phyloP scores from a whole-genome alignment of 1,140 invertebrate genomes.

The Hylyphantes graminicola region DNA sequence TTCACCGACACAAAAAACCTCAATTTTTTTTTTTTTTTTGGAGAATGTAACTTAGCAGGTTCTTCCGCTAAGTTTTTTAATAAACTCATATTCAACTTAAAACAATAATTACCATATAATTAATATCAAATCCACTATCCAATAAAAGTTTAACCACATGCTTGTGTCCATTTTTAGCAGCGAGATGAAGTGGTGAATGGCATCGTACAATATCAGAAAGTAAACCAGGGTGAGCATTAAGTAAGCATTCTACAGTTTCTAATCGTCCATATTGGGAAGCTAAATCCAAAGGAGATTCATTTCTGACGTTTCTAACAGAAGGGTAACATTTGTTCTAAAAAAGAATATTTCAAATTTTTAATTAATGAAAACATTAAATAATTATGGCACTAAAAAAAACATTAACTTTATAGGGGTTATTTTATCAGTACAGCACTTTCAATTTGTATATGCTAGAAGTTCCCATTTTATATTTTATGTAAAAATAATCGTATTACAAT shows the following conservation, averaged over 20 bases:
- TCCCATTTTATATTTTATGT: too few relatives aligned
- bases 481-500: too few relatives aligned
- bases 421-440: too few relatives aligned
- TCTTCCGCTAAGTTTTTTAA: neutral
- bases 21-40: too few relatives aligned
- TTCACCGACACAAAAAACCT: too few relatives aligned
- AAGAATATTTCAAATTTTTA: slow-evolving; percentile 38
- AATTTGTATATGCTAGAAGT: too few relatives aligned
- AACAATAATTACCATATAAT: slow-evolving; percentile 70
- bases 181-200: slow-evolving; percentile 92
- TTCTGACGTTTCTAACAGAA: slow-evolving; percentile 85
- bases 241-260: slow-evolving; percentile 87
- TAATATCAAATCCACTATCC: slow-evolving; percentile 87
- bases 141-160: slow-evolving; percentile 86
- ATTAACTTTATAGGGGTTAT: too few relatives aligned
- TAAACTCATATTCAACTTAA: neutral
- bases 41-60: too few relatives aligned
- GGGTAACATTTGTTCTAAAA: slow-evolving; percentile 86
- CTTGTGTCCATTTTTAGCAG: slow-evolving; percentile 92
- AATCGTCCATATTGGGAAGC: slow-evolving; percentile 85
- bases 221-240: slow-evolving; percentile 67
- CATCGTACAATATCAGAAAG: slow-evolving; percentile 29
- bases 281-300: slow-evolving; percentile 92
- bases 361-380: too few relatives aligned
- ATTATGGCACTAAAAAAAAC: too few relatives aligned